Evolutionary conservation across 2,888 invertebrate species (phyloP).

Genomic region (Epinotia nisella): DNA sequence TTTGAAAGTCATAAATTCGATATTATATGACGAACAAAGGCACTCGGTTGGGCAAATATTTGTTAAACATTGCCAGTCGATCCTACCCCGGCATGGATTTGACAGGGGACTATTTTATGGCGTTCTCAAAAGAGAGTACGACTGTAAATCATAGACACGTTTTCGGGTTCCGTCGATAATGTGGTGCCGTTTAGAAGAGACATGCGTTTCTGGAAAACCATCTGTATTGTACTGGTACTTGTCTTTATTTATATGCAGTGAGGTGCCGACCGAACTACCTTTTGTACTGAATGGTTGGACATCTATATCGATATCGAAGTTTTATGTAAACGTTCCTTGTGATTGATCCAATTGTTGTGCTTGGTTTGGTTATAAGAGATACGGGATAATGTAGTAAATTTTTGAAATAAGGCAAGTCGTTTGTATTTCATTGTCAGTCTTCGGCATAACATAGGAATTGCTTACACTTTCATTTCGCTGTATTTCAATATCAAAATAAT

Average conservation of each 20-base stretch:
- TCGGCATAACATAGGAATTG: no score
- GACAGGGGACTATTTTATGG: slow-evolving; percentile 80
- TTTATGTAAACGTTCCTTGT: not conserved
- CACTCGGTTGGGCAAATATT: slow-evolving; percentile 64
- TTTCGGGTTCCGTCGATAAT: slow-evolving; percentile 52
- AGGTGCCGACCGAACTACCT: not conserved
- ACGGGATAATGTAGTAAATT: no score
- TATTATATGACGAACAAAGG: slow-evolving; percentile 43
- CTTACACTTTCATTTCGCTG: no score
- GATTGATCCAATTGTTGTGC: not conserved
- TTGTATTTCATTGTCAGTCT: no score
- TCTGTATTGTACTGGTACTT: slow-evolving; percentile 11
- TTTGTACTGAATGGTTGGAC: not conserved
- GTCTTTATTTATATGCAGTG: slow-evolving; percentile 21
- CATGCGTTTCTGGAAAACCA: slow-evolving; percentile 44
- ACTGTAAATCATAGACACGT: slow-evolving; percentile 74
- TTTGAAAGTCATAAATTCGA: slow-evolving; percentile 48
- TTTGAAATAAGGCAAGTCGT: no score
- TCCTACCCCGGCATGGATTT: slow-evolving; percentile 63
- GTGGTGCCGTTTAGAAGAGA: slow-evolving; percentile 49
- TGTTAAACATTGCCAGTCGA: slow-evolving; percentile 72
- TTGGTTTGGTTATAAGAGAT: no score
- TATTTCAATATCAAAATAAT: no score
- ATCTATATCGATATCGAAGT: not conserved
- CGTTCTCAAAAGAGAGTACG: slow-evolving; percentile 67